Evolutionary conservation across 2,113 vertebrate genomes (phyloP), one percentile per base, ranked within the genome.

Genomic region (Asarcornis scutulata): DNA sequence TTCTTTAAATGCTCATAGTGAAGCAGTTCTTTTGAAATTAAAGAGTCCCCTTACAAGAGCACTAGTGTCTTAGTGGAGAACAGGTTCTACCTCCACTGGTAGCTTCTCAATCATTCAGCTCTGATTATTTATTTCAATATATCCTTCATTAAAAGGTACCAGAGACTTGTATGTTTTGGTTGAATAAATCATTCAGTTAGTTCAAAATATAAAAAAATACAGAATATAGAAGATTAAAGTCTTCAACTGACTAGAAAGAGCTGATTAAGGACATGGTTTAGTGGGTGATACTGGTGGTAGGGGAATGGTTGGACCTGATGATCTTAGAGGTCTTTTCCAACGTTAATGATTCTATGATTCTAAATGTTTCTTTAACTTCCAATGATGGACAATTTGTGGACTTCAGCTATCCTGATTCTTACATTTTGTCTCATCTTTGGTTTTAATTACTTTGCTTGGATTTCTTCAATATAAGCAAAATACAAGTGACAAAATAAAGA

Each of bases 231-330:
- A 52, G 50, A 96, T 89, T 83, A 92, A 91, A 95, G 68, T 91
- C 76, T 95, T 95, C 56, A 90, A 36, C 68, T 94, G 92, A 94
- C 95, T 94, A 94, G 89, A 93, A 97, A 96, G 69, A 89, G 59
- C 66, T 82, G 27, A 56, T 56, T 29, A 48, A 48, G 46, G 46
- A 48, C 46, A 48, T 48, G 20, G 20, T 48, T 48, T 48, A 48
- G 46, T 48, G 46, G 46, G 46, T 48, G 46, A 48, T 48, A 48
- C 21, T 48, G 46, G 46, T 22, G 20, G 46, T 48, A 22, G 46
- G 46, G 46, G 20, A 10, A 48, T 48, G 46, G 46, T 22, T 22
- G 20, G 46, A 48, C 46, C 46, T 21, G 46, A 48, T 48, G 46
- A 20, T 48, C 46, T 48, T 48, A 48, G 20, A 48, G 46, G 46